phyloP scores from a whole-genome alignment of 2,888 invertebrate genomes.

The Apotomis capreana region DNA sequence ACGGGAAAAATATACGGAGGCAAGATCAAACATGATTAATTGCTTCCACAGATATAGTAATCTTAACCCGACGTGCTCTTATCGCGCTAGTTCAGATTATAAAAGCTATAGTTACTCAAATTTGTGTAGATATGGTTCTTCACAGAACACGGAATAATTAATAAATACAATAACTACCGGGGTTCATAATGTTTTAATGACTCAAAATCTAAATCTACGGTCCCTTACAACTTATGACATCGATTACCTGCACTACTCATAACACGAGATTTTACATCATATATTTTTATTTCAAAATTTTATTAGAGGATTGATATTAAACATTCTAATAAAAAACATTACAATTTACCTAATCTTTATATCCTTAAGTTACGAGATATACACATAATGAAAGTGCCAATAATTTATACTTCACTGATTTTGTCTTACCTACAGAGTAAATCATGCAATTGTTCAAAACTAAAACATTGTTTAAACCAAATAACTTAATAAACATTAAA shows the following conservation, averaged over 20 bases:
- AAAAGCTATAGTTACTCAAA: not conserved
- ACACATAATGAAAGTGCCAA: not conserved
- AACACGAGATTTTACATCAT: not conserved
- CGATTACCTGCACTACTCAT: not conserved
- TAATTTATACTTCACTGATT: not conserved
- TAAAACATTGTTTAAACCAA: not conserved
- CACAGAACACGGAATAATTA: too few relatives aligned
- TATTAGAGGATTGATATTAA: not conserved
- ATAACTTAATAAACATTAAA: too few relatives aligned
- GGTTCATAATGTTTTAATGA: slow-evolving; percentile 21
- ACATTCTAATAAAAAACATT: not conserved
- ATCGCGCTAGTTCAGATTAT: not conserved
- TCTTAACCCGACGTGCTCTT: too few relatives aligned
- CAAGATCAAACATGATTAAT: too few relatives aligned
- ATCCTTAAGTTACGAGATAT: not conserved
- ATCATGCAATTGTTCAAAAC: not conserved
- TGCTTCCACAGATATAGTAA: too few relatives aligned
- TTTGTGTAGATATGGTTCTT: not conserved
- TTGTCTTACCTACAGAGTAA: not conserved
- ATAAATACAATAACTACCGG: too few relatives aligned
- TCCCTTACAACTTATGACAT: slow-evolving; percentile 2
- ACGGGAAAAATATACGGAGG: not conserved
- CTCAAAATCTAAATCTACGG: slow-evolving; percentile 7
- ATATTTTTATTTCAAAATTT: not conserved
- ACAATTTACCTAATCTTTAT: not conserved